phyloP scores from a whole-genome alignment of 2,888 invertebrate species.

The Coleophora deauratella region DNA sequence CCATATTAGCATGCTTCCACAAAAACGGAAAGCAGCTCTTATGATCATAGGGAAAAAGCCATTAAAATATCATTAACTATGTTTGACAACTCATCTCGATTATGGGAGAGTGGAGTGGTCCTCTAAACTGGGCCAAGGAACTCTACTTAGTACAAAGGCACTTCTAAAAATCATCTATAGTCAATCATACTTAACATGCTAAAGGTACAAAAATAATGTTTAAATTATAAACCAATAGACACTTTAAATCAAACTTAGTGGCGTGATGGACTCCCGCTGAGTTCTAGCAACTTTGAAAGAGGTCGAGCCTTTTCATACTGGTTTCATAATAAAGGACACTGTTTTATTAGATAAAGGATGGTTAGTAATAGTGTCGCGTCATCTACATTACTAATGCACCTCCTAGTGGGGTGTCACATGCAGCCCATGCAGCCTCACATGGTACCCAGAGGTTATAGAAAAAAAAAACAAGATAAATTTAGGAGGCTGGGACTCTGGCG shows the following conservation, averaged over 20 bases:
- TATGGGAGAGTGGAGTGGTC: no score
- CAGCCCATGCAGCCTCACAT: conserved; percentile 23
- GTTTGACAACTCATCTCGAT: no score
- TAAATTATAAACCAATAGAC: conserved; percentile 54
- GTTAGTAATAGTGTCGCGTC: conserved; percentile 68
- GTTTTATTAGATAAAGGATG: conserved; percentile 68
- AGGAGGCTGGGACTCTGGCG: conserved; percentile 38
- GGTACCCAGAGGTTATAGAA: conserved; percentile 27
- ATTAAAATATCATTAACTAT: no score
- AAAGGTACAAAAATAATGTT: neutral
- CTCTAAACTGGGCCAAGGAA: neutral
- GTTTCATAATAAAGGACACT: conserved; percentile 66
- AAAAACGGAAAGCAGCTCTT: no score
- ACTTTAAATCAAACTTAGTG: conserved; percentile 42
- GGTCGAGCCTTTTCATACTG: conserved; percentile 60
- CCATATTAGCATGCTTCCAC: no score
- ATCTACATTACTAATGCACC: conserved; percentile 59
- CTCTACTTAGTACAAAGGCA: neutral
- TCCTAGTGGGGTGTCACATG: conserved; percentile 56
- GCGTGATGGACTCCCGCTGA: conserved; percentile 59
- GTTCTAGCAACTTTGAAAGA: conserved; percentile 59
- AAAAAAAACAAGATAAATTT: conserved; percentile 54
- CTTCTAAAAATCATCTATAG: neutral
- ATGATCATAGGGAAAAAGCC: no score
- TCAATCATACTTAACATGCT: neutral